These are phyloP conservation scores for Morpho helenor DNA, from an alignment of 2,888 invertebrate genomes.

Conservation along the genomic window DNA sequence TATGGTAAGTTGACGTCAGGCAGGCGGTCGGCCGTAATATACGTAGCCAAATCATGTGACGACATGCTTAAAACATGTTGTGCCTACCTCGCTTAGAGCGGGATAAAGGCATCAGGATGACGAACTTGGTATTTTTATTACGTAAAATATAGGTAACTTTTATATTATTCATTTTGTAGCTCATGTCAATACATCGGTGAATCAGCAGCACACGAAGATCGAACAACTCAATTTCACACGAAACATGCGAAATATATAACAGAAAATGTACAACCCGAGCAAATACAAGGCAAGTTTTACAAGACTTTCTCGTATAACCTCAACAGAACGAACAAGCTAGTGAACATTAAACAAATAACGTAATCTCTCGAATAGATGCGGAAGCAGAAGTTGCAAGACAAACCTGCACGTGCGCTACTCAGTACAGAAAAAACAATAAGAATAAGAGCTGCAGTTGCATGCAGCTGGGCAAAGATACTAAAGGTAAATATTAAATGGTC, in stretches of 20 bases:
- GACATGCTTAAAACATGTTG: no score
- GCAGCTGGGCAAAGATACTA: not conserved
- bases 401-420: constrained; percentile 37
- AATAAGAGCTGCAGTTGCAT: constrained; percentile 18
- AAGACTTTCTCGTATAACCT: no score
- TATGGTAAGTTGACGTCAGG: no score
- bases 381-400: constrained; percentile 14
- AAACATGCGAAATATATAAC: not conserved
- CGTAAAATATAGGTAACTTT: no score
- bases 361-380: constrained; percentile 18
- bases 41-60: no score
- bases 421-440: constrained; percentile 22
- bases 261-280: not conserved
- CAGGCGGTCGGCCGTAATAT: no score
- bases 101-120: no score
- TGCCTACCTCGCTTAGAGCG: no score
- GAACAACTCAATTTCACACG: constrained; percentile 10
- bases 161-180: constrained; percentile 6
- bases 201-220: constrained; percentile 5
- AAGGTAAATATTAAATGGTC: not conserved
- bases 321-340: no score
- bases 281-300: not conserved
- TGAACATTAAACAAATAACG: no score
- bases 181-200: constrained; percentile 17
- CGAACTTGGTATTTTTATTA: no score